Evolutionary conservation across 92 coral and sea anemone genomes (phyloP), one percentile per base, ranked within the genome.

Genomic region (Epizoanthus fatuus): DNA sequence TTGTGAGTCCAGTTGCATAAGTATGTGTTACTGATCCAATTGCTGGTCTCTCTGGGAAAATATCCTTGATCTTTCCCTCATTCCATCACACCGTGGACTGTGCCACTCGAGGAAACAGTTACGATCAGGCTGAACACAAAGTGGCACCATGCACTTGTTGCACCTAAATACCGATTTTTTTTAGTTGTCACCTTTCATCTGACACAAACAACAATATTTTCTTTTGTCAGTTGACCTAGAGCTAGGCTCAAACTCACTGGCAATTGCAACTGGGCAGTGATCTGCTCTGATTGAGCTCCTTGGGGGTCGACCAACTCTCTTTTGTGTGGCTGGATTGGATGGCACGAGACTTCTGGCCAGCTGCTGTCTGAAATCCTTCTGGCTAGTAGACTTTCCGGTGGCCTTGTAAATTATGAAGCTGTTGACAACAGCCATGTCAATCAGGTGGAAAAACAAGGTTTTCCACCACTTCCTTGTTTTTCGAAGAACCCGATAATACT

Each of bases 381-480:
- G 79, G 63, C 75, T 73, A 22, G 17, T 71, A 69, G 54, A 68
- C 49, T 32, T 63, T 37, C 77, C 86, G 29, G 86, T 59, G 38
- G 76, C 54, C 75, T 81, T 63, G 67, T 58, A 58, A 63, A 58
- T 71, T 72, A 87, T 72, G 67, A 57, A 87, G 37, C 86, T 58
- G 64, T 87, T 87, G 17, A 79, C 90, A 79, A 87, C 73, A 57
- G 86, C 81, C 40, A 87, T 11, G 58, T 87, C 87, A 40, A 88
- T 88, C 52, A 74, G 52, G 66, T 88, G 91, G 63, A 65, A 81
- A 66, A 81, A 74, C 77, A 81, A 65, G 59, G 63, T 63, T 44
- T 81, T 87, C 87, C 91, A 87, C 86, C 83, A 87, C 40, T 81
- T 81, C 51, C 62, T 87, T 42, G 58, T 44, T 65, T 88, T 88